Base-by-base conservation (phyloP, 2,113 vertebrate genomes). In the Pao palembangensis region DNA sequence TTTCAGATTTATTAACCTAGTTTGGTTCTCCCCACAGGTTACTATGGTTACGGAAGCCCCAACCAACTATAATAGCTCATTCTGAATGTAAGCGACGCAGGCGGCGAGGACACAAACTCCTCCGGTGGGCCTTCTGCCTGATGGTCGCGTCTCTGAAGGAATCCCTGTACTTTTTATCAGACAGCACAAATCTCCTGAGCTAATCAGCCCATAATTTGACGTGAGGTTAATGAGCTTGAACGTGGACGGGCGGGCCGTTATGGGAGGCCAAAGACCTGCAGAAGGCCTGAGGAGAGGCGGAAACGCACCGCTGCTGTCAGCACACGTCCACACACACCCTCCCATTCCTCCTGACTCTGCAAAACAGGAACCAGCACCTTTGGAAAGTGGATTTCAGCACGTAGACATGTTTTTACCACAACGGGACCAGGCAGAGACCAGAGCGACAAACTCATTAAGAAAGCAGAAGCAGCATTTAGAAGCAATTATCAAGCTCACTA, bases 121-220 rank as follows among this genome's bases (percentile, higher is more conserved):
- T 28, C 34, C 34, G 34, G 34, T 38, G 1, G 34, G 34, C 64
- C 78, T 61, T 73, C 71, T 75, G 57, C 68, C 60, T 79, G 42
- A 78, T 64, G 62, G 21, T 54, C 70, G 13, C 67, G 12, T 13
- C 25, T 51, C 17, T 64, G 49, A 64, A 61, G 74, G 71, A 72
- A 46, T 64, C 47, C 51, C 16, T 13, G 55, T n/a, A 44, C 58
- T 25, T 20, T 60, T 73, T 54, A 75, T 51, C 3, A 59, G 50
- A 75, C 60, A n/a, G 49, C 43, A 54, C 60, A 83, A 77, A 85
- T 79, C 78, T 57, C 62, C 71, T 64, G 53, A 71, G 72, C 75
- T 59, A 69, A 72, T 80, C 75, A 72, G 77, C 75, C 65, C 38
- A 58, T 78, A 62, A 74, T 76, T 64, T 69, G 46, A 68, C 43